phyloP scores from a whole-genome alignment of 53 echinoderm and acorn worm species.

The Hippasteria phrygiana region DNA sequence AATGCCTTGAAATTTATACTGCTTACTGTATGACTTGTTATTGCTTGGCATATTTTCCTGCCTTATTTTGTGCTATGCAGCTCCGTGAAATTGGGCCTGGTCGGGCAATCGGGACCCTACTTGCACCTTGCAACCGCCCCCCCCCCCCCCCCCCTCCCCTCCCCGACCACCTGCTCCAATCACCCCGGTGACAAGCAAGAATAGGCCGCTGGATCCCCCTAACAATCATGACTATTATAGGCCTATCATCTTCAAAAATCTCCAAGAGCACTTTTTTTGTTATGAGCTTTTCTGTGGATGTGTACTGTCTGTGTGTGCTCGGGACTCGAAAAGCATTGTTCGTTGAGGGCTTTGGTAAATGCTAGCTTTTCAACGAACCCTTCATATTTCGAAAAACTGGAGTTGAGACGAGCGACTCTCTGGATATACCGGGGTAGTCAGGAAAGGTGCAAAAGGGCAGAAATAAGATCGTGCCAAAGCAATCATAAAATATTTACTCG shows the following conservation, averaged over 20 bases:
- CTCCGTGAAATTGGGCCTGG: too few species aligned
- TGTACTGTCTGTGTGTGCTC: neutral
- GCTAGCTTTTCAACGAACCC: slow-evolving; percentile 29
- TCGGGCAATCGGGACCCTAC: too few species aligned
- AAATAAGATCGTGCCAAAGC: slow-evolving; percentile 51
- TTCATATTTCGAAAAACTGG: slow-evolving; percentile 2
- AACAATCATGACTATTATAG: slow-evolving; percentile 20
- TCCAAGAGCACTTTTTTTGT: neutral
- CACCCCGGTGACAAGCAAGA: slow-evolving; percentile 19
- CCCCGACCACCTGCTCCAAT: slow-evolving; percentile 37
- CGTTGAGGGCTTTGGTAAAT: neutral
- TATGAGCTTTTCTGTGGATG: neutral
- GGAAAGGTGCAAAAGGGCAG: neutral
- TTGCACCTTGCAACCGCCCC: too few species aligned
- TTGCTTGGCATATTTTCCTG: too few species aligned
- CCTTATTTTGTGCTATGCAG: too few species aligned
- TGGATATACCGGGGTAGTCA: neutral
- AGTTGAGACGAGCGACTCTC: neutral
- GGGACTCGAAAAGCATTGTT: slow-evolving; percentile 3
- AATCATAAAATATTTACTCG: slow-evolving; percentile 64
- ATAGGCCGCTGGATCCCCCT: neutral
- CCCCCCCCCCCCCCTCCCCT: too few species aligned
- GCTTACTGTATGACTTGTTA: too few species aligned
- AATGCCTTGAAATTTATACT: too few species aligned
- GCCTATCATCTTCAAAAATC: slow-evolving; percentile 36